Base-by-base conservation (phyloP, 92 coral and sea anemone genomes). In the Heliopora coerulea region DNA sequence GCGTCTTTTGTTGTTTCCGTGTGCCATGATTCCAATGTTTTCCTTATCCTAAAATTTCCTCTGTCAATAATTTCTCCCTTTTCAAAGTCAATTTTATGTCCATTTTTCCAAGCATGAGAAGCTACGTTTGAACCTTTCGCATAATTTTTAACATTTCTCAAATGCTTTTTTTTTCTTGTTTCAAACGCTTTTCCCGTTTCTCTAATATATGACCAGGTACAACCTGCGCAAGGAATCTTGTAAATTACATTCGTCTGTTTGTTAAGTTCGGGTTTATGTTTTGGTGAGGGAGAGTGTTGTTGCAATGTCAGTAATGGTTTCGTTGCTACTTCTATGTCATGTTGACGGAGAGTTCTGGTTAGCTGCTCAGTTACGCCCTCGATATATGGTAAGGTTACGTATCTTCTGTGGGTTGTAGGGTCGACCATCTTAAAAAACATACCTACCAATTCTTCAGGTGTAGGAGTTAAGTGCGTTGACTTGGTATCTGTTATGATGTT, bases 1-100 rank as follows among this genome's bases (percentile, higher is more conserved):
- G 78, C 83, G 56, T 62, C 59, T 44, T 10, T n/a, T 12, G 44
- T 56, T 32, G 19, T 56, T 20, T 42, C 61, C 18, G 69, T 82
- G 18, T 74, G 81, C 72, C 85, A 81, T 46, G 80, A 74, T 59
- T 52, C 81, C 15, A 74, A 46, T 1, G 69, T 65, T 65, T 73
- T 81, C 65, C 75, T 21, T 3, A 52, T 65, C 18, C 79, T 67
- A 34, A 40, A 62, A 42, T 59, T 31, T 25, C 74, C 80, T 59
- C 65, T 63, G 33, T 81, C 76, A 24, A 82, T 74, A 19, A 74
- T 33, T 41, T 54, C 2, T 23, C 50, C 56, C 13, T 40, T 64
- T 10, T 82, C 73, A 29, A 82, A 82, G 46, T 82, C 81, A 74
- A 65, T 82, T n/a, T 25, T 54, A 48, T 74, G 72, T 6, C 41